These are phyloP conservation scores for Sitodiplosis mosellana DNA, from an alignment of 1,140 invertebrate genomes.

Conservation along the genomic window DNA sequence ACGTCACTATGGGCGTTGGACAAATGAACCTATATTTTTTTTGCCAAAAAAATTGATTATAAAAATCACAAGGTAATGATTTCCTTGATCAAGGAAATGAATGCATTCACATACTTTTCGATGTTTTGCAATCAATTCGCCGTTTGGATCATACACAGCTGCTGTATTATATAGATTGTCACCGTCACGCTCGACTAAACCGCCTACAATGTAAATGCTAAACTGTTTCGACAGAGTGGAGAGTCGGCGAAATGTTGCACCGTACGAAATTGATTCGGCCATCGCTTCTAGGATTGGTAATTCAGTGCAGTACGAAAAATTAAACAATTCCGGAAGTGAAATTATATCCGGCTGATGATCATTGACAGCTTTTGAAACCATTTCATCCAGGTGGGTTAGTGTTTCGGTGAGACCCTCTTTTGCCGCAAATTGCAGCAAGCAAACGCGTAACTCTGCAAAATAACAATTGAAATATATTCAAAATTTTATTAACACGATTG, in stretches of 20 bases:
- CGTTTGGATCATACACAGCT: constrained; percentile 67
- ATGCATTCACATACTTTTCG: constrained; percentile 43
- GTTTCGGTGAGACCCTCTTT: background rate
- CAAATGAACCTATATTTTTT: constrained; percentile 71
- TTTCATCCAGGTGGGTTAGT: background rate
- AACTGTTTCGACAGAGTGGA: constrained; percentile 58
- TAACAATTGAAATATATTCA: too few relatives aligned
- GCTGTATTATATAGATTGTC: constrained; percentile 74
- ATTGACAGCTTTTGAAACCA: constrained; percentile 45
- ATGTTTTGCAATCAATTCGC: constrained; percentile 52
- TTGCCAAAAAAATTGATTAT: too few relatives aligned
- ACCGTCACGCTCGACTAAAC: constrained; percentile 59
- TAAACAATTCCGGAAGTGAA: constrained; percentile 61
- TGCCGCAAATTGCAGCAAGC: background rate
- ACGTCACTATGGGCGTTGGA: constrained; percentile 91
- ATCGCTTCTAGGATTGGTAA: background rate
- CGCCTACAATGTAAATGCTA: constrained; percentile 68
- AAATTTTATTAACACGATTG: too few relatives aligned
- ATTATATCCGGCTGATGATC: constrained; percentile 58
- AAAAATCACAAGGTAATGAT: too few relatives aligned
- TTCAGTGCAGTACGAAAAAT: too few relatives aligned
- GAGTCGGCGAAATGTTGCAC: constrained; percentile 48
- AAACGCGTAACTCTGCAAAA: background rate
- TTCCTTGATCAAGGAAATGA: too few relatives aligned
- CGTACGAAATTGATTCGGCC: constrained; percentile 58